A percentile compares a stretch with the other conserved stretches of the same genome.
These are phyloP conservation scores for Drosophila bocki DNA, from an alignment of 1,140 invertebrate genomes.

Conservation along the genomic window DNA sequence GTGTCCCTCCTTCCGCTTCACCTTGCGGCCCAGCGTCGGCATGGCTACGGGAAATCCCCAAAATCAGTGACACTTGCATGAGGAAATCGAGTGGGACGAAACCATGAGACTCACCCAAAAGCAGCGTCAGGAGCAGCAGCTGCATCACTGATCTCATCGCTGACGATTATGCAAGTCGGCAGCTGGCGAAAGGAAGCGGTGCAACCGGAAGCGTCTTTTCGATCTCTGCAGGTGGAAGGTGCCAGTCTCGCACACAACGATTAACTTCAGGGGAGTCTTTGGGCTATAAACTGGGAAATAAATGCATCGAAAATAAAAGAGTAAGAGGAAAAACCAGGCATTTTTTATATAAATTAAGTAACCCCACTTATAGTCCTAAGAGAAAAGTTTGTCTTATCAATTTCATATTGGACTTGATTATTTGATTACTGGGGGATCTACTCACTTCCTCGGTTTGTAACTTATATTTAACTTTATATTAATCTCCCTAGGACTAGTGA, in stretches of 20 bases:
- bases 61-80: slow-evolving; percentile 28
- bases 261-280: background rate
- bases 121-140: slow-evolving; percentile 56
- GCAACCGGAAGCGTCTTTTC: slow-evolving; percentile 53
- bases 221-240: slow-evolving; percentile 1
- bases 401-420: background rate
- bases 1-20: slow-evolving; percentile 74
- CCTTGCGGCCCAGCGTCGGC: slow-evolving; percentile 66
- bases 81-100: slow-evolving; percentile 12
- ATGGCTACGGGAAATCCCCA: slow-evolving; percentile 20
- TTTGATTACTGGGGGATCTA: no score
- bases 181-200: slow-evolving; percentile 36
- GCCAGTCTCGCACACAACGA: slow-evolving; percentile 8
- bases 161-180: slow-evolving; percentile 48
- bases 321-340: no score
- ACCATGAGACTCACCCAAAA: slow-evolving; percentile 54
- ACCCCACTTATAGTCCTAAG: background rate
- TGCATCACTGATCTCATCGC: slow-evolving; percentile 52
- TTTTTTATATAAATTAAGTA: no score
- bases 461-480: no score
- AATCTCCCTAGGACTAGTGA: no score
- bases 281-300: background rate
- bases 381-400: background rate
- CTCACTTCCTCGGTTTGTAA: no score
- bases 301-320: background rate